These are phyloP conservation scores for Candoia aspera DNA, from an alignment of 2,113 vertebrate species.

Conservation along the genomic window DNA sequence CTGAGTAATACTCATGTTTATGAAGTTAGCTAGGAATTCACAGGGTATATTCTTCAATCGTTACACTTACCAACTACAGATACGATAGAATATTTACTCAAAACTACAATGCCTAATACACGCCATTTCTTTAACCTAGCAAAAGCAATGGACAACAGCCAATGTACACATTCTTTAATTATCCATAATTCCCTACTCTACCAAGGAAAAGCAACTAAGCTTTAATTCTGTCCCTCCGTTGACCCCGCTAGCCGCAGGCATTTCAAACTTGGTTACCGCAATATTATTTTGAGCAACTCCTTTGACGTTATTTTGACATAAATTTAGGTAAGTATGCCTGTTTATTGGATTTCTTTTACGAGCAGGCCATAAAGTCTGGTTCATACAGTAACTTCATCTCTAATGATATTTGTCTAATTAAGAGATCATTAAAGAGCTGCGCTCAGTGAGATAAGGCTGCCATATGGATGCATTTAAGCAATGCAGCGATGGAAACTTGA, in stretches of 20 bases:
- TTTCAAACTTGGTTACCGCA: background rate
- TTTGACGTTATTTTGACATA: conserved; percentile 22
- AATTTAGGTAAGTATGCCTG: conserved; percentile 23
- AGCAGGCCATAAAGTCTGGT: conserved; percentile 24
- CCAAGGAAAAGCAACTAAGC: background rate
- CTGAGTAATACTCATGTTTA: background rate
- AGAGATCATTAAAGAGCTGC: conserved; percentile 25
- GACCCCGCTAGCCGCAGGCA: background rate
- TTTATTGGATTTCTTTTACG: conserved; percentile 30
- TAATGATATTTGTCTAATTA: conserved; percentile 42
- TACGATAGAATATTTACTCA: background rate
- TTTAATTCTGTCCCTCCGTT: background rate
- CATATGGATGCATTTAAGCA: conserved; percentile 32
- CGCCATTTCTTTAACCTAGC: background rate
- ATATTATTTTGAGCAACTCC: conserved; percentile 7
- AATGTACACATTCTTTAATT: background rate
- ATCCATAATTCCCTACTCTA: background rate
- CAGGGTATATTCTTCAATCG: no score
- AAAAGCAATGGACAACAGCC: background rate
- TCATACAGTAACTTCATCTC: conserved; percentile 38
- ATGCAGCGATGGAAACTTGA: conserved; percentile 2
- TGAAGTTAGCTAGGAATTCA: background rate
- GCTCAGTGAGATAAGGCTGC: conserved; percentile 29
- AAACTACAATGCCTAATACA: background rate
- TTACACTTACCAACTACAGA: background rate